Base-by-base conservation (phyloP, 2,888 invertebrate species). In the Coelogynopora nodosa region DNA sequence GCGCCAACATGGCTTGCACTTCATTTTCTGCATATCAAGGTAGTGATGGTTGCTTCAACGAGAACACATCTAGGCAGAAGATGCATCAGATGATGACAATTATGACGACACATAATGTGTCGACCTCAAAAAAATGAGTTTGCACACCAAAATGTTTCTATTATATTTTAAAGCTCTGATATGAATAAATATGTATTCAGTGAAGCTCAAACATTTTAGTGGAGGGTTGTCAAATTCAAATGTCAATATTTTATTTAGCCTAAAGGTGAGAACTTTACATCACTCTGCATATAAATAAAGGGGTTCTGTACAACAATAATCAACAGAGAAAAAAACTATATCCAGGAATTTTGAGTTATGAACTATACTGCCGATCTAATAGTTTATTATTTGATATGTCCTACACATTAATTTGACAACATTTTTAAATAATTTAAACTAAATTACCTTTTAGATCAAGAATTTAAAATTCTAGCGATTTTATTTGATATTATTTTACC, bases 111-210 rank as follows among this genome's bases (percentile, higher is more conserved):
- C 74, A 74, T 74, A 74, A 74, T 74, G 23, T 74, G 18, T 74
- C 2, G 27, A 23, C 23, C 23, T 74, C 49, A 49, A 49, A 49
- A 74, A 74, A n/a, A 74, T 74, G 23, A n/a, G 23, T 74, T 74
- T 74, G 23, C 74, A 74, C 74, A 23, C 74, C 27, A 74, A 74
- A 74, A 74, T 74, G 74, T 74, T 74, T 74, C 18, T 23, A 74
- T 74, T 74, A 74, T 74, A 74, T 74, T 74, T 74, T 74, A 26
- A 74, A 74, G 74, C 74, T 74, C 23, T n/a, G 74, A 74, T 74
- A 74, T 74, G 74, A 74, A 74, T 74, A 74, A 74, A 74, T 74
- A 74, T 74, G 74, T 74, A 23, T 74, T 74, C 74, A 74, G 74
- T 74, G 74, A 74, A 74, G 74, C 74, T 26, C 74, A 26, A 74